phyloP scores from a whole-genome alignment of 2,888 invertebrate species.

The Cephus nigrinus region DNA sequence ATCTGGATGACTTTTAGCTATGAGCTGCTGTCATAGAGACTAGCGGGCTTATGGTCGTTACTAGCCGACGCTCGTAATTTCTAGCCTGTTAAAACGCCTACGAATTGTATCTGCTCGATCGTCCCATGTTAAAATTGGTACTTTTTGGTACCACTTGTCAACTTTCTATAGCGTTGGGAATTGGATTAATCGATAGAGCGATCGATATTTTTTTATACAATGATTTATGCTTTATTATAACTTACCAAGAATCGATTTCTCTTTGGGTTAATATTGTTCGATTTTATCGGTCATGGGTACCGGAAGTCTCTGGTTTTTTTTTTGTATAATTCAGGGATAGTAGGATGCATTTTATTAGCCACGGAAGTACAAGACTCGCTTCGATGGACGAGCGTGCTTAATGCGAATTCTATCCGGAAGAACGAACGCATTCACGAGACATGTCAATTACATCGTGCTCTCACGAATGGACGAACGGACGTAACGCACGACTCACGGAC shows the following conservation, averaged over 20 bases:
- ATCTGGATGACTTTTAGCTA: conserved; percentile 17
- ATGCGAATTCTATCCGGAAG: conserved; percentile 56
- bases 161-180: background rate
- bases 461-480: conserved; percentile 37
- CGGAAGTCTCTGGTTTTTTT: background rate
- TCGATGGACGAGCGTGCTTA: conserved; percentile 53
- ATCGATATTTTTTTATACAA: background rate
- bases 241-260: background rate
- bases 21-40: conserved; percentile 12
- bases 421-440: conserved; percentile 54
- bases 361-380: conserved; percentile 4
- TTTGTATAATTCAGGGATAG: background rate
- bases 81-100: background rate
- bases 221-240: background rate
- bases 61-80: background rate
- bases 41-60: background rate
- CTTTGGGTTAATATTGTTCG: background rate
- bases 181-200: background rate
- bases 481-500: conserved; percentile 16
- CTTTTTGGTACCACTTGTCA: background rate
- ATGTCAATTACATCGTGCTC: conserved; percentile 52
- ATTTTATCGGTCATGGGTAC: background rate
- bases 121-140: background rate
- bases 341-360: background rate
- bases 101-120: background rate